Evolutionary conservation across 1,140 invertebrate genomes (phyloP).

Genomic region (Drosophila ogumai): DNA sequence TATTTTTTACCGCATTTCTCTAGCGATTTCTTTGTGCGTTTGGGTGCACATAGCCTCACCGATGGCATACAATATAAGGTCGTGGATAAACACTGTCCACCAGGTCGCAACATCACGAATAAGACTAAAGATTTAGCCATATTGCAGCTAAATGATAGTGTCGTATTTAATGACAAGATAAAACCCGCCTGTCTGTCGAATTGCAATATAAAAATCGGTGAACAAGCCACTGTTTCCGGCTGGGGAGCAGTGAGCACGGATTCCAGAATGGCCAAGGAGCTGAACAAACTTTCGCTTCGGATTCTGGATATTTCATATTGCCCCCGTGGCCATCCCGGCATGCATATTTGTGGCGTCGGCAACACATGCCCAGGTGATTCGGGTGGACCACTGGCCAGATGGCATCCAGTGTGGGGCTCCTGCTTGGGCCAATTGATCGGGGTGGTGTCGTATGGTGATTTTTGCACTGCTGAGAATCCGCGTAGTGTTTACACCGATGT

Average conservation of each 20-base stretch:
- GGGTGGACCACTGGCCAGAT: neutral
- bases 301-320: neutral
- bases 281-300: neutral
- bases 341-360: neutral
- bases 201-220: neutral
- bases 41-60: neutral
- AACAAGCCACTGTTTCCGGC: neutral
- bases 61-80: neutral
- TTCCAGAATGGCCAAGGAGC: too few relatives aligned
- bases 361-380: neutral
- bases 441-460: neutral
- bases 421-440: neutral
- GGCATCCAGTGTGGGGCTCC: neutral
- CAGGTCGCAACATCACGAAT: rapidly evolving
- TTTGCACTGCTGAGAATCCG: neutral
- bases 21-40: neutral
- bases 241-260: neutral
- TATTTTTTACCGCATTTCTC: neutral
- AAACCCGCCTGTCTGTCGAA: neutral
- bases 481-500: neutral
- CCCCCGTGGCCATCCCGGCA: neutral
- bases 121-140: neutral
- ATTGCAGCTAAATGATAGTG: neutral
- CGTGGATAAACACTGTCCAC: too few relatives aligned
- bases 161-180: neutral